A percentile compares a stretch with the other conserved stretches of the same genome.
Conservation (phyloP, 2,888 invertebrate species). For the Chrysina gloriosa region DNA sequence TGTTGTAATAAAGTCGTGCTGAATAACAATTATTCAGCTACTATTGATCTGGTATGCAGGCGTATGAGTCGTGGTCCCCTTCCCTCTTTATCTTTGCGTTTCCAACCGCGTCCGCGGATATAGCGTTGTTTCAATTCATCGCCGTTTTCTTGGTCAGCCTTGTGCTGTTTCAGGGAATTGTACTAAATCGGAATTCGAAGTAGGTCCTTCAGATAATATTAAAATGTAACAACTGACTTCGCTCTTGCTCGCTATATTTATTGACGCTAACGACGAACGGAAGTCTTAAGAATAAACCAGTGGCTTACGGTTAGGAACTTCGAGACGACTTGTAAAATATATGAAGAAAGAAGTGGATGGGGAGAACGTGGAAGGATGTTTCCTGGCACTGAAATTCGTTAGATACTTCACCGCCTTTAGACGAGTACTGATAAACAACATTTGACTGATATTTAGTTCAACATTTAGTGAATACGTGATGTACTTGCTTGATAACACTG, state of each 20-base stretch:
- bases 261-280: not conserved
- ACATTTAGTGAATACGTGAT: too few species aligned
- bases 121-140: constrained; percentile 1
- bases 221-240: constrained; percentile 28
- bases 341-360: too few species aligned
- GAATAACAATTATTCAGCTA: constrained; percentile 52
- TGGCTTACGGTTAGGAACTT: too few species aligned
- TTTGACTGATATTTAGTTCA: too few species aligned
- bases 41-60: constrained; percentile 49
- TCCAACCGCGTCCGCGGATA: not conserved
- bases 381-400: too few species aligned
- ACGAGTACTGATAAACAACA: too few species aligned
- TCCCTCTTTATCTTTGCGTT: constrained; percentile 2
- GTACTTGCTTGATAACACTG: too few species aligned
- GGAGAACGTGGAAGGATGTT: too few species aligned
- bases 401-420: too few species aligned
- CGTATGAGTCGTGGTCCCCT: constrained; percentile 37
- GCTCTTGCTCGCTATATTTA: constrained; percentile 17
- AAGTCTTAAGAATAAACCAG: constrained; percentile 3
- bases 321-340: too few species aligned
- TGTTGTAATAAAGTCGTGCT: constrained; percentile 55
- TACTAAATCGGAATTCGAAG: constrained; percentile 42
- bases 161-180: constrained; percentile 45
- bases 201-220: constrained; percentile 38
- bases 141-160: constrained; percentile 40